Evolutionary conservation across 64 coral and sea anemone species (phyloP).

Genomic region (Montipora sp.): DNA sequence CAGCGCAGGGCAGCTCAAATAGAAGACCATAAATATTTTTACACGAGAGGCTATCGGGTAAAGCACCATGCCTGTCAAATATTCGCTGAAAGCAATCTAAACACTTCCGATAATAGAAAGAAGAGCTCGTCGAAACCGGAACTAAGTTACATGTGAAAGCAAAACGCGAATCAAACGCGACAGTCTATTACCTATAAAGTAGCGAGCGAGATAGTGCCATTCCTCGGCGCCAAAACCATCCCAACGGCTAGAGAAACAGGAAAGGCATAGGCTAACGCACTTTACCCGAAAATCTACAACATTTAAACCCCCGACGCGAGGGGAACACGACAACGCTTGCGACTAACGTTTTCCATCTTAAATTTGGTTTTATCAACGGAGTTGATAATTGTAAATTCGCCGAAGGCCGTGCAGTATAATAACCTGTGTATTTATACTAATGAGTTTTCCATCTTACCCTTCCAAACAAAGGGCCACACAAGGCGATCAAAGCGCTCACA

Average conservation of each 20-base stretch:
- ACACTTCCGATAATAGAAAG: too few species aligned
- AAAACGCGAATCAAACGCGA: background rate
- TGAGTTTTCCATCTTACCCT: background rate
- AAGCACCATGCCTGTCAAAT: too few species aligned
- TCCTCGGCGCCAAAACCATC: background rate
- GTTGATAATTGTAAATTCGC: too few species aligned
- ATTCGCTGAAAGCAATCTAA: too few species aligned
- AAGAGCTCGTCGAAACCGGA: too few species aligned
- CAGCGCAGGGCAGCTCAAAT: too few species aligned
- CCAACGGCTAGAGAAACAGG: background rate
- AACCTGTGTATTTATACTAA: too few species aligned
- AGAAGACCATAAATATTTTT: too few species aligned
- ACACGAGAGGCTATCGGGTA: too few species aligned
- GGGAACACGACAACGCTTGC: background rate
- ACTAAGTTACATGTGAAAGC: background rate
- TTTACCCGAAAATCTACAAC: background rate
- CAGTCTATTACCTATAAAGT: background rate
- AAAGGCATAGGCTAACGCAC: background rate
- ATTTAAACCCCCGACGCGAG: background rate
- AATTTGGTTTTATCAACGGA: too few species aligned
- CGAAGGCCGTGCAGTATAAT: too few species aligned
- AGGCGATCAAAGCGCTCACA: background rate
- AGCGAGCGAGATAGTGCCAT: background rate
- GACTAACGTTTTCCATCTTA: background rate
- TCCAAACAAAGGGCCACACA: slow-evolving; percentile 1